phyloP scores from a whole-genome alignment of 2,888 invertebrate species.

The Formica aserva region DNA sequence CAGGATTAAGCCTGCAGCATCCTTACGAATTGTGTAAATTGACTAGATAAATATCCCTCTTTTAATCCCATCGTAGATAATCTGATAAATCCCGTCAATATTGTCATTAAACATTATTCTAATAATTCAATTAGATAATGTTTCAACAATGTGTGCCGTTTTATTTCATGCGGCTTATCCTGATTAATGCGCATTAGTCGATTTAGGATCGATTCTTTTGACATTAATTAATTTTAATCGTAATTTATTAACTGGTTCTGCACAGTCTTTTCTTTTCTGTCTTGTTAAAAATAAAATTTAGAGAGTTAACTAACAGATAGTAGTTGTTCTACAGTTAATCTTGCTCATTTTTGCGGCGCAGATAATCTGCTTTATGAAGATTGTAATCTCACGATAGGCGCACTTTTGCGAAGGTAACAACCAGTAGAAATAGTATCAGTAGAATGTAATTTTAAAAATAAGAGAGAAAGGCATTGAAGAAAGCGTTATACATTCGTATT shows the following conservation, averaged over 20 bases:
- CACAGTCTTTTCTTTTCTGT: background rate
- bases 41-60: constrained; percentile 25
- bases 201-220: background rate
- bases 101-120: constrained; percentile 1
- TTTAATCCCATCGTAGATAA: constrained; percentile 7
- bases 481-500: background rate
- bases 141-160: background rate
- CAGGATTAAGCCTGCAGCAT: constrained; percentile 63
- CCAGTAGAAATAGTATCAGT: constrained; percentile 15
- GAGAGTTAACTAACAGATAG: background rate
- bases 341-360: background rate
- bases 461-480: background rate
- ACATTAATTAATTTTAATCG: constrained; percentile 3
- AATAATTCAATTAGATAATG: background rate
- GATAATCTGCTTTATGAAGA: background rate
- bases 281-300: background rate
- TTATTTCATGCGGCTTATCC: background rate
- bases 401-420: constrained; percentile 42
- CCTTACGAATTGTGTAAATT: constrained; percentile 29
- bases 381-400: background rate
- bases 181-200: background rate
- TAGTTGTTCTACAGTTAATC: background rate
- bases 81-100: background rate
- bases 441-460: background rate
- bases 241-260: background rate